Evolutionary conservation across 2,888 invertebrate species (phyloP), one percentile per base, ranked within the genome.

Genomic region (Tanaodytes sp.): DNA sequence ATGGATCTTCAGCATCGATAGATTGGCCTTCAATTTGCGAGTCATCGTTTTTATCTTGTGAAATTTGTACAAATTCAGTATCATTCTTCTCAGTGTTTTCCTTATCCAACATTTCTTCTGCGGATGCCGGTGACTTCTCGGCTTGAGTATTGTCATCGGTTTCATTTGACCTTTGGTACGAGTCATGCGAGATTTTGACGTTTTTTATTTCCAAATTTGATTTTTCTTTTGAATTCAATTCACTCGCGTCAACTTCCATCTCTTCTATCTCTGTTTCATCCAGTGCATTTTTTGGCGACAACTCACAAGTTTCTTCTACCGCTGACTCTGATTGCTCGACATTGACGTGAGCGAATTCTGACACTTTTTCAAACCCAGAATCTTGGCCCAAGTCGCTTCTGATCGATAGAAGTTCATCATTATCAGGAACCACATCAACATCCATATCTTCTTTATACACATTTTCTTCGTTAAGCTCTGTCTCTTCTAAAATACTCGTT

Each of bases 51-150:
- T 84, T 82, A 40, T 75, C 75, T 52, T 84, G 84, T 9, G 78
- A 75, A 33, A 84, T 80, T 55, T 84, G 84, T 14, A 84, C 77
- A 70, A 84, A 84, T 62, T 85, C 84, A 8, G 85, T 84, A n/a
- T 82, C 52, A 15, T 43, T 66, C 40, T 71, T 62, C 14, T 65
- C 62, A 0, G 15, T 11, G 20, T 12, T 42, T 3, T 52, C 61
- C 11, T 18, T 43, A 31, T 61, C 64, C 11, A 46, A 59, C 16
- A n/a, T 51, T 49, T 65, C 64, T 18, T 68, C 68, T 2, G 14
- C 39, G 39, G 19, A 8, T 15, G 8, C 16, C 0, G 48, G 39
- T 3, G 63, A 63, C n/a, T 63, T 58, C 15, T 46, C 63, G 1
- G 58, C 40, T 5, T 33, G 33, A 11, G 20, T 33, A 16, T 67